Evolutionary conservation across 2,113 vertebrate species (phyloP).

Genomic region (Chinchilla lanigera): DNA sequence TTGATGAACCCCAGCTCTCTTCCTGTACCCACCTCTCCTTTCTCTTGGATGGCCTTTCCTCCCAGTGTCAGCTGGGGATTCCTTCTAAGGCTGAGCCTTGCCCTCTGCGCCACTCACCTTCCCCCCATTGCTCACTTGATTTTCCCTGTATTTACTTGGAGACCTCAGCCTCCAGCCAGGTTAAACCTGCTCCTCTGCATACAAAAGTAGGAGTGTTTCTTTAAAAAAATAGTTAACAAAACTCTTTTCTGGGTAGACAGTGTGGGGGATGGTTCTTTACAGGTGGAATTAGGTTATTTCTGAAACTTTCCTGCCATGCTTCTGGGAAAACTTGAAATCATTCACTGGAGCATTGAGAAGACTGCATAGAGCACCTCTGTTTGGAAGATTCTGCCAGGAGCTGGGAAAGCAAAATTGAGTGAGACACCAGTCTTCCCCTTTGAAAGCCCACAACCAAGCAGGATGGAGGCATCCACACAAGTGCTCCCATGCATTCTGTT

Average conservation of each 20-base stretch:
- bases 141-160: neutral
- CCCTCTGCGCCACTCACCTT: too few relatives aligned
- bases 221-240: neutral
- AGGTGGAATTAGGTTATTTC: neutral
- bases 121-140: accelerated
- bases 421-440: neutral
- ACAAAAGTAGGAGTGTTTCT: neutral
- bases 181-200: neutral
- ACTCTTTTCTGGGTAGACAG: neutral
- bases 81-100: accelerated
- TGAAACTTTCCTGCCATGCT: neutral
- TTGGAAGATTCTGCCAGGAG: neutral
- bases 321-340: neutral
- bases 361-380: neutral
- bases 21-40: accelerated
- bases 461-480: neutral
- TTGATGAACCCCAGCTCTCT: neutral
- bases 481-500: neutral
- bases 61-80: too few relatives aligned
- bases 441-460: neutral
- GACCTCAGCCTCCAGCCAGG: neutral
- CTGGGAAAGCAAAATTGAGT: neutral
- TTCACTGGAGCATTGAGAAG: neutral
- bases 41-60: neutral
- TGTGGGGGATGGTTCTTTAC: neutral